A percentile compares a stretch with the other conserved stretches of the same genome.
phyloP scores from a whole-genome alignment of 2,888 invertebrate species.

The Heteromyza rotundicornis region DNA sequence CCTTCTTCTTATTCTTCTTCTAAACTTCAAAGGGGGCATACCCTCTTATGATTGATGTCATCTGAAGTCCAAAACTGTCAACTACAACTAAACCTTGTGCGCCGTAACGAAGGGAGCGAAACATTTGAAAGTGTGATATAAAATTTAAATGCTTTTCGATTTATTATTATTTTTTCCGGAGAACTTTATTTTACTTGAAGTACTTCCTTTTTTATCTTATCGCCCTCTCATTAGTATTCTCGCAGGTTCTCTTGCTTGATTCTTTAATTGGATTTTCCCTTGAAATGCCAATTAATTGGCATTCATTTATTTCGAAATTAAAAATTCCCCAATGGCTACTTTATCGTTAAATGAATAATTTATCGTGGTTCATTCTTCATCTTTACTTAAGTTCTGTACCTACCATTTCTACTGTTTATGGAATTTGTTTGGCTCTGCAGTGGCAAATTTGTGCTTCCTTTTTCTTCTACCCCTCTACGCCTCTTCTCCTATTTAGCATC shows the following conservation, averaged over 20 bases:
- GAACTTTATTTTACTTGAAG: not conserved
- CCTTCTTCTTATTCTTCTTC: no score
- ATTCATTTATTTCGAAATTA: no score
- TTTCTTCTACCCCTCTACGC: not conserved
- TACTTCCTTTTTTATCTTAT: not conserved
- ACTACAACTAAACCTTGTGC: no score
- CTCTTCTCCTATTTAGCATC: no score
- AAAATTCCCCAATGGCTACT: no score
- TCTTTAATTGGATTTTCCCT: no score
- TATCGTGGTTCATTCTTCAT: not conserved
- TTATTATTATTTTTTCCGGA: not conserved
- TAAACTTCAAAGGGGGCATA: no score
- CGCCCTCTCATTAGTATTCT: no score
- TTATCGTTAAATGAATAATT: not conserved
- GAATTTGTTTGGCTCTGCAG: constrained; percentile 9
- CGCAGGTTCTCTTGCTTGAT: no score
- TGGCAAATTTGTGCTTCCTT: not conserved
- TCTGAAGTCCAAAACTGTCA: not conserved
- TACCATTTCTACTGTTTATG: not conserved
- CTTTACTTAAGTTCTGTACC: not conserved
- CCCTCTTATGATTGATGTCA: not conserved
- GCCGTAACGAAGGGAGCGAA: no score
- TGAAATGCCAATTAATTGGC: no score
- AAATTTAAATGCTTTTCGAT: not conserved
- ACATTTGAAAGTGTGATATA: no score